phyloP scores from a whole-genome alignment of 2,888 invertebrate genomes.

The Ypsolopha scabrella region DNA sequence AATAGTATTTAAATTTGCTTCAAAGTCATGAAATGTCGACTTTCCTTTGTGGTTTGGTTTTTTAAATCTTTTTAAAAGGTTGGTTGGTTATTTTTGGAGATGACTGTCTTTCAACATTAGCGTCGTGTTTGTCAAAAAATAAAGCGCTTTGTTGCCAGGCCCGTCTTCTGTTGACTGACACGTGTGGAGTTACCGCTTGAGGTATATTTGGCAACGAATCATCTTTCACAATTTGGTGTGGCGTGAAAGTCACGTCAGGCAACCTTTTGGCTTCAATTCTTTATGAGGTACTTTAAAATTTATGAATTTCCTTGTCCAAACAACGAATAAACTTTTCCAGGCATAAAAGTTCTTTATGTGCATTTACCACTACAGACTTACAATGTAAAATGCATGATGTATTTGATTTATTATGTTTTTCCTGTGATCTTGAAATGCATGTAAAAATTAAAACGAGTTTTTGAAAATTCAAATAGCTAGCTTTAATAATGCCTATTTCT shows the following conservation, averaged over 20 bases:
- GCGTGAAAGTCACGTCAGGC: constrained; percentile 23
- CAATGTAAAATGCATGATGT: not conserved
- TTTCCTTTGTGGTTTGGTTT: not conserved
- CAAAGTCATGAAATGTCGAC: not conserved
- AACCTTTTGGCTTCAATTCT: constrained; percentile 10
- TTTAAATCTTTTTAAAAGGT: constrained; percentile 2
- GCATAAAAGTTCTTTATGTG: too few species aligned
- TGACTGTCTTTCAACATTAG: constrained; percentile 20
- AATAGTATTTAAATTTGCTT: too few species aligned
- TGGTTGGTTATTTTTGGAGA: constrained; percentile 20
- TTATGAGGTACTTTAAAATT: not conserved
- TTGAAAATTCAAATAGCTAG: constrained; percentile 4
- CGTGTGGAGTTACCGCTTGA: constrained; percentile 18
- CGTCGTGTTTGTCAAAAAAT: constrained; percentile 18
- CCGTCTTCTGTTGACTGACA: constrained; percentile 23
- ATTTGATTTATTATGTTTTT: not conserved
- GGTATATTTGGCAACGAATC: constrained; percentile 34
- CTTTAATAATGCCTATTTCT: not conserved
- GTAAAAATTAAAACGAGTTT: not conserved
- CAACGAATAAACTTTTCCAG: too few species aligned
- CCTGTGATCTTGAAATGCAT: not conserved
- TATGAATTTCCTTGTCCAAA: too few species aligned
- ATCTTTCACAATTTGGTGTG: constrained; percentile 17
- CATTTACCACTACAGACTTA: too few species aligned
- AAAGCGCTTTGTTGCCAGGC: constrained; percentile 27